Evolutionary conservation across 2,113 vertebrate genomes (phyloP), one percentile per base, ranked within the genome.

Genomic region (Alectura lathami): DNA sequence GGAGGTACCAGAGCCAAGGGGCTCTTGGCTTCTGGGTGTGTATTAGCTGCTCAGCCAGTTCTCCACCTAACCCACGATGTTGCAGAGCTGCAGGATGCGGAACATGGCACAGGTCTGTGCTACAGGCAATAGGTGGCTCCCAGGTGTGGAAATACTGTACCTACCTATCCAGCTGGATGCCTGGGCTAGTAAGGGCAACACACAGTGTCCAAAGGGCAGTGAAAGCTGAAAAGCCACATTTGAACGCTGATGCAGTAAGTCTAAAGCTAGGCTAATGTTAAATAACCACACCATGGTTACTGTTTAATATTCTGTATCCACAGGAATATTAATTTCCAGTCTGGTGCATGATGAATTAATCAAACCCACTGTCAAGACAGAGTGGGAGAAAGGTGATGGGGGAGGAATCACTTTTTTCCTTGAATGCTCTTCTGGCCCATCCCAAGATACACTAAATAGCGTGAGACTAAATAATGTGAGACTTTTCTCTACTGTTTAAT

Each of bases 211-310:
- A 80, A 76, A 76, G 45, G 30, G 12, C n/a, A 57, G 29, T 12
- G 34, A 10, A 83, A 76, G 8, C 4, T 40, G n/a, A 30, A 23
- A 40, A 17, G 9, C 13, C 30, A 14, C 11, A 30, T 73, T 40
- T 79, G 68, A n/a, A 47, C 6, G 51, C 16, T 20, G 59, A 48
- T 17, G 27, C 30, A 77, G 72, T 0, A 0, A 76, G 22, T 9
- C 43, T 60, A 12, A 76, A 83, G 43, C 18, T 2, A 60, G 27
- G 48, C 34, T 59, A 38, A 83, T 8, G 10, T 63, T 51, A 42
- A 43, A 34, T 15, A 47, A 18, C 24, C 48, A 8, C n/a, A 53
- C 32, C 50, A 54, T 50, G 53, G 29, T 36, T 56, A 12, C 24
- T 51, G 17, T 51, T 73, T n/a, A 48, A 40, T n/a, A 76, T 40